These are phyloP conservation scores for Siphamia tubifer DNA, from an alignment of 2,113 vertebrate species.

Conservation along the genomic window DNA sequence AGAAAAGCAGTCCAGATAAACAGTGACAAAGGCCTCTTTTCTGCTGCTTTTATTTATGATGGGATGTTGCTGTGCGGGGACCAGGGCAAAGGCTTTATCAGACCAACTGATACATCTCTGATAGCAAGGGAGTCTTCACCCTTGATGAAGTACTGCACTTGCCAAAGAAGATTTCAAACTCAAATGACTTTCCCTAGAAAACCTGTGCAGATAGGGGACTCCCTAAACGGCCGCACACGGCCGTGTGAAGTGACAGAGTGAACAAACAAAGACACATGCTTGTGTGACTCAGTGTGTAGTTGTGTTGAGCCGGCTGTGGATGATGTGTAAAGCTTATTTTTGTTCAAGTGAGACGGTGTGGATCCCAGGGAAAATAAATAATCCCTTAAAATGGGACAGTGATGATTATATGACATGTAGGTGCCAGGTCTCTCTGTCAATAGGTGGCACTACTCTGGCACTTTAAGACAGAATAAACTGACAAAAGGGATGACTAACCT, in stretches of 20 bases:
- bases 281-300: constrained; percentile 12
- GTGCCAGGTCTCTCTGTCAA: constrained; percentile 66
- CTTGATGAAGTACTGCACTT: constrained; percentile 96
- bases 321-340: not conserved
- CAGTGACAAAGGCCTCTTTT: constrained; percentile 98
- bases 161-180: constrained; percentile 93
- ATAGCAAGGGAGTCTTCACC: constrained; percentile 94
- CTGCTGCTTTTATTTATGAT: constrained; percentile 95
- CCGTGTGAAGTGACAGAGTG: constrained; percentile 85
- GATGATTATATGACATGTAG: constrained; percentile 80
- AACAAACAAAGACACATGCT: constrained; percentile 83
- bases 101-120: constrained; percentile 96
- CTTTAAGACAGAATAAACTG: no score
- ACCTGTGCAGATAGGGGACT: constrained; percentile 84
- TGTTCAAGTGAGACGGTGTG: not conserved
- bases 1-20: constrained; percentile 99
- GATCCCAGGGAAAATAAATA: constrained; percentile 77
- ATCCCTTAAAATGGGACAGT: constrained; percentile 78
- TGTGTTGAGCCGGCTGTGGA: not conserved
- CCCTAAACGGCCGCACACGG: constrained; percentile 79
- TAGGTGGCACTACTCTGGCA: no score
- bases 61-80: constrained; percentile 95
- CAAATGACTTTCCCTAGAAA: constrained; percentile 87
- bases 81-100: constrained; percentile 91
- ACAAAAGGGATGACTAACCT: no score